These are phyloP conservation scores for Harpalus rubripes DNA, from an alignment of 2,888 invertebrate species.

Conservation along the genomic window DNA sequence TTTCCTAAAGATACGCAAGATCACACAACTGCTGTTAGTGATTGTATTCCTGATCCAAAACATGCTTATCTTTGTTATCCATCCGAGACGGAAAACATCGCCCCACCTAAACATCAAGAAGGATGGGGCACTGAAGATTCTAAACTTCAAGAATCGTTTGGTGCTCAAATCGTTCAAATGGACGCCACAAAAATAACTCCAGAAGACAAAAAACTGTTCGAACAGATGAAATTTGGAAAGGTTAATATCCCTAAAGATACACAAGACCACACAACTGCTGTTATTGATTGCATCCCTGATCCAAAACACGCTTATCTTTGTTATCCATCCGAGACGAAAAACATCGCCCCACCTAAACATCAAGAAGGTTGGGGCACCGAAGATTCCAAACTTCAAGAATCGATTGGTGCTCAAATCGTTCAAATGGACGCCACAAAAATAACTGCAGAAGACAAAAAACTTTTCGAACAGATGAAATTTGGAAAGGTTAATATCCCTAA, in stretches of 20 bases:
- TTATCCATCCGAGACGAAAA: conserved; percentile 70
- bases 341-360: neutral
- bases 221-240: conserved; percentile 67
- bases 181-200: conserved; percentile 62
- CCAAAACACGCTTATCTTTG: conserved; percentile 74
- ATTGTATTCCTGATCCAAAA: conserved; percentile 71
- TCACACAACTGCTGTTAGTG: conserved; percentile 69
- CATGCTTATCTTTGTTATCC: conserved; percentile 74
- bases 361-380: conserved; percentile 19
- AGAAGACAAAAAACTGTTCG: conserved; percentile 62
- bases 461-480: conserved; percentile 68
- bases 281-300: conserved; percentile 71
- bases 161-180: conserved; percentile 68
- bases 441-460: conserved; percentile 59
- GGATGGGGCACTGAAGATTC: conserved; percentile 60
- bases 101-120: neutral
- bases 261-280: conserved; percentile 66
- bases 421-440: conserved; percentile 63
- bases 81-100: conserved; percentile 67
- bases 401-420: conserved; percentile 68
- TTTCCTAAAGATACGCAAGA: conserved; percentile 59
- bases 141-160: conserved; percentile 56
- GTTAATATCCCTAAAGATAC: conserved; percentile 61
- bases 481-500: conserved; percentile 64
- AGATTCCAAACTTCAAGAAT: conserved; percentile 50